Percentiles rank a stretch among this genome's conserved stretches.
These are phyloP conservation scores for Clarias macrocephalus DNA, from an alignment of 2,113 vertebrate genomes.

Conservation along the genomic window DNA sequence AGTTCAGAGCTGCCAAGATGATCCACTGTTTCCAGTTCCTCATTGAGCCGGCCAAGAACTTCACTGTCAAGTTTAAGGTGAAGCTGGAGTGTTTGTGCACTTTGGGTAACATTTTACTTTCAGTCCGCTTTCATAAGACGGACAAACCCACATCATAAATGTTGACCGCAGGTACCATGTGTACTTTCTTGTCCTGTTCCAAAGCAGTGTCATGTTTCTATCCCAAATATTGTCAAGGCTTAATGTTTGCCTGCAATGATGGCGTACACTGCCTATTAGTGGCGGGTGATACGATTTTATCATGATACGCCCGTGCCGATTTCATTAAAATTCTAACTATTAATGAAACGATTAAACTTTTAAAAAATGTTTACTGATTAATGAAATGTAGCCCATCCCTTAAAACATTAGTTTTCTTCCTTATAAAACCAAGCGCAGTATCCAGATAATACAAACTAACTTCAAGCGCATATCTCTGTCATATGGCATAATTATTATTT, in stretches of 20 bases:
- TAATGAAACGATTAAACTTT: no score
- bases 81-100: neutral
- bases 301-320: no score
- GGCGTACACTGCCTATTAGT: neutral
- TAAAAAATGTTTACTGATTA: no score
- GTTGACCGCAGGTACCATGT: neutral
- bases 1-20: conserved; percentile 60
- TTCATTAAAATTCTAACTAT: no score
- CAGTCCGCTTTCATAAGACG: neutral
- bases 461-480: no score
- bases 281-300: no score
- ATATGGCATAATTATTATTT: no score
- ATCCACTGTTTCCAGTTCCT: conserved; percentile 79
- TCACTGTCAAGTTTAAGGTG: conserved; percentile 75
- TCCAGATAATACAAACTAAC: no score
- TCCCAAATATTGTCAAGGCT: neutral
- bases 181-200: neutral
- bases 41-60: conserved; percentile 73
- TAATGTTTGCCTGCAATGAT: neutral
- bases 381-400: no score
- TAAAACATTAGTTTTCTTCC: no score
- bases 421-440: no score
- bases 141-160: neutral
- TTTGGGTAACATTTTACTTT: neutral
- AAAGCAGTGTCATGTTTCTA: neutral